Conservation (phyloP, 2,888 invertebrate genomes). For the Torymus auratus region DNA sequence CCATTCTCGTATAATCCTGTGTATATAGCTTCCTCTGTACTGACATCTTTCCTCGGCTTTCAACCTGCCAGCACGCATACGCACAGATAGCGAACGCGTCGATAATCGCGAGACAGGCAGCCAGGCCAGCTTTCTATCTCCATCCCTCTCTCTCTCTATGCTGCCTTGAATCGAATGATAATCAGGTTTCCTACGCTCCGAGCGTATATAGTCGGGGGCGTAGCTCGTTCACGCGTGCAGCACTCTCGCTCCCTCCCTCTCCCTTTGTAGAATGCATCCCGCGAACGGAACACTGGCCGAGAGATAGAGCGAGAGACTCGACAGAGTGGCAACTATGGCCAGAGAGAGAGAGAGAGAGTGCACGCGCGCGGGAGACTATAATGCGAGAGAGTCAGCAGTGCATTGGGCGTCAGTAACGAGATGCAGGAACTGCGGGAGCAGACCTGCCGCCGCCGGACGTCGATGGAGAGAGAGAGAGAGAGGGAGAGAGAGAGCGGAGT, state of each 20-base stretch:
- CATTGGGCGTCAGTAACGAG: slow-evolving; percentile 74
- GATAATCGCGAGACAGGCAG: slow-evolving; percentile 42
- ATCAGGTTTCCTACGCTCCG: slow-evolving; percentile 69
- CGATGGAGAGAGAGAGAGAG: background rate
- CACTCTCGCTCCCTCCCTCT: background rate
- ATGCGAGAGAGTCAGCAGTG: slow-evolving; percentile 63
- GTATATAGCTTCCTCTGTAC: background rate
- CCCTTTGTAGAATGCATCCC: slow-evolving; percentile 24
- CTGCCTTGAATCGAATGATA: slow-evolving; percentile 74
- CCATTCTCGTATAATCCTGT: background rate
- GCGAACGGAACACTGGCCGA: slow-evolving; percentile 4
- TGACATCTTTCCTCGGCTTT: background rate
- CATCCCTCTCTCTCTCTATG: slow-evolving; percentile 62
- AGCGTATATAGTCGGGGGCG: slow-evolving; percentile 49
- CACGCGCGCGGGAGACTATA: too few relatives aligned
- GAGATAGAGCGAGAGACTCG: slow-evolving; percentile 23
- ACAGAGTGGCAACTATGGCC: slow-evolving; percentile 50
- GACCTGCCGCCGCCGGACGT: slow-evolving; percentile 51
- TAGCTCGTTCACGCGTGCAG: slow-evolving; percentile 40
- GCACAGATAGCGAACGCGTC: slow-evolving; percentile 48
- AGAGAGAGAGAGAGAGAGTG: slow-evolving; percentile 21
- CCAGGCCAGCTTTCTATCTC: too few relatives aligned
- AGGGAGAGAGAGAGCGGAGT: slow-evolving; percentile 5
- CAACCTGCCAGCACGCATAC: background rate
- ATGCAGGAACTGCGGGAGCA: slow-evolving; percentile 73